Evolutionary conservation across 2,113 vertebrate species (phyloP).

Genomic region (Acrocephalus kingi): DNA sequence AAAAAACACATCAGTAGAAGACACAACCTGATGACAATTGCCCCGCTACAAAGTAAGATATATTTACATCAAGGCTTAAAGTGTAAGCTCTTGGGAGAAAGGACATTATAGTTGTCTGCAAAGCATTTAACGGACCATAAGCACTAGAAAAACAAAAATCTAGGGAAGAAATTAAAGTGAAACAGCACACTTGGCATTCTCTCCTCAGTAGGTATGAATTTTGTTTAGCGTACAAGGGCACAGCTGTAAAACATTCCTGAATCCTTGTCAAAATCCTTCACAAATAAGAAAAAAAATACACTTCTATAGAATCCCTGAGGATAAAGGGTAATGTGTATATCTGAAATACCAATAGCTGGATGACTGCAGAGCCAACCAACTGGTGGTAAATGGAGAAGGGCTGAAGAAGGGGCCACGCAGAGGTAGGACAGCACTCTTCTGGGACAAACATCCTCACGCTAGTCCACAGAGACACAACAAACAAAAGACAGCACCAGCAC

Average conservation of each 20-base stretch:
- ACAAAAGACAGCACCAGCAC: not conserved
- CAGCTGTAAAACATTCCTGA: not conserved
- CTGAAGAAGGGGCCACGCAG: not conserved
- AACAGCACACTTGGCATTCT: not conserved
- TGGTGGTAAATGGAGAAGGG: not conserved
- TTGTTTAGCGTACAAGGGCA: not conserved
- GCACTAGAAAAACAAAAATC: not conserved
- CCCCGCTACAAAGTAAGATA: not conserved
- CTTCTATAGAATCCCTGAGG: not conserved
- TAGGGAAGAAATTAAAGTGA: not conserved
- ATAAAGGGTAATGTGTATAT: accelerated
- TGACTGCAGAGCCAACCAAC: not conserved
- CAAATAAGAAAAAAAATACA: not conserved
- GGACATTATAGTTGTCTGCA: not conserved
- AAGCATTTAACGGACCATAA: not conserved
- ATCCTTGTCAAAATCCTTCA: not conserved
- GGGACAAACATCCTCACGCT: too few relatives aligned
- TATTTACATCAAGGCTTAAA: not conserved
- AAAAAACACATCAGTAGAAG: not conserved
- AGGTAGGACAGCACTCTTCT: not conserved
- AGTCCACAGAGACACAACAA: not conserved
- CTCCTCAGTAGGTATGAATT: not conserved
- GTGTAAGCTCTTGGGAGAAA: not conserved
- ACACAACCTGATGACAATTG: not conserved
- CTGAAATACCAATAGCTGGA: not conserved